These are phyloP conservation scores for Corythoichthys intestinalis DNA, from an alignment of 2,113 vertebrate species.

Conservation along the genomic window DNA sequence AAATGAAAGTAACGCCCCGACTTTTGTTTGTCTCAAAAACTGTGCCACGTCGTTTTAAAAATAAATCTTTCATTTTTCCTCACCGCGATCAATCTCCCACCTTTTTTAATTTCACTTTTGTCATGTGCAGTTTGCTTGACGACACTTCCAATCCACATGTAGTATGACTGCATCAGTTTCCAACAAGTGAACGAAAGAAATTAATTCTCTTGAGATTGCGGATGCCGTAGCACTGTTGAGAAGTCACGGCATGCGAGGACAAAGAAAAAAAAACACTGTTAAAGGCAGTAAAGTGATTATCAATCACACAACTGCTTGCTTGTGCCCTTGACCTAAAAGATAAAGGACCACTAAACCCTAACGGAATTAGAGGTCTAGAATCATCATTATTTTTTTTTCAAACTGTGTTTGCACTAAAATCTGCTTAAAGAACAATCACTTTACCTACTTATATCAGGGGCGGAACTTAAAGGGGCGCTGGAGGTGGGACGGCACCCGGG, in stretches of 20 bases:
- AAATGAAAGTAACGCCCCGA: constrained; percentile 11
- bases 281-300: constrained; percentile 58
- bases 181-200: constrained; percentile 47
- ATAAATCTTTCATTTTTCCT: constrained; percentile 38
- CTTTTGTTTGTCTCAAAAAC: constrained; percentile 20
- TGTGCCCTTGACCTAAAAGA: constrained; percentile 1
- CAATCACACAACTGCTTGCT: constrained; percentile 52
- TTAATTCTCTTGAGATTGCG: constrained; percentile 47
- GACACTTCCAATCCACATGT: constrained; percentile 51
- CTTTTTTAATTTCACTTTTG: constrained; percentile 51
- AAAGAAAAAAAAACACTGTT: constrained; percentile 25
- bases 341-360: neutral
- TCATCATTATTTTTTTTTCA: neutral
- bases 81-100: constrained; percentile 49
- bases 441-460: neutral
- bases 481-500: too few relatives aligned
- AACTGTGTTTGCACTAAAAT: neutral
- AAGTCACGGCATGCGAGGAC: neutral
- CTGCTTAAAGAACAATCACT: neutral
- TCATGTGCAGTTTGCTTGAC: constrained; percentile 51
- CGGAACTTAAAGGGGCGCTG: too few relatives aligned
- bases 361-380: neutral
- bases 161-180: constrained; percentile 54
- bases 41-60: constrained; percentile 8
- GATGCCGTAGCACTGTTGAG: constrained; percentile 17